Percentiles rank a stretch among this genome's conserved stretches.
Conservation (phyloP, 2,888 invertebrate species). For the Cryptocephalus moraei region DNA sequence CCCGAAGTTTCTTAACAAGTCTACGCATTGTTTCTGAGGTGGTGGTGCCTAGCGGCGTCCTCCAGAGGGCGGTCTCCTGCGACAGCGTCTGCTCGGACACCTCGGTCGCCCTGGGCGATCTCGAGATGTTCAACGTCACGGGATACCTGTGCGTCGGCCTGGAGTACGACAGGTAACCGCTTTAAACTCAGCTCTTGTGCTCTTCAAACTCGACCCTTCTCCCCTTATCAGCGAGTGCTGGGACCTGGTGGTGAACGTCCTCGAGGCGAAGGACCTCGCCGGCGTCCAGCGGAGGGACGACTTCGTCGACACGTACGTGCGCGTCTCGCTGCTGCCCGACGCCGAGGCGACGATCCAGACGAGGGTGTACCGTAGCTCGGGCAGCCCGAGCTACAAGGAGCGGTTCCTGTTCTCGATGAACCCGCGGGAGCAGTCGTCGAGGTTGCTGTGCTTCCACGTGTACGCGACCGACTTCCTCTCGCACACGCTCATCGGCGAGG, state of each 20-base stretch:
- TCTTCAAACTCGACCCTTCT: no score
- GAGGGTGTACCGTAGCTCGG: conserved; percentile 55
- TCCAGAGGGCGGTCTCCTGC: conserved; percentile 63
- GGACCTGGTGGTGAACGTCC: conserved; percentile 57
- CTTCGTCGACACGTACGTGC: conserved; percentile 59
- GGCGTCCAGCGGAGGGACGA: conserved; percentile 48
- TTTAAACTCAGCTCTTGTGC: no score
- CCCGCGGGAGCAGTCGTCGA: conserved; percentile 45
- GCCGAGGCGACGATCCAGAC: conserved; percentile 58
- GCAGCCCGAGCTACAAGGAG: conserved; percentile 64
- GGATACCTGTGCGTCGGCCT: conserved; percentile 68
- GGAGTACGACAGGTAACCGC: conserved; percentile 60
- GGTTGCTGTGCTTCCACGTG: conserved; percentile 57
- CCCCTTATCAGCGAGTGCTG: conserved; percentile 37
- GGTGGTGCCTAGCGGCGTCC: conserved; percentile 21
- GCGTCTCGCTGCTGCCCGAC: conserved; percentile 64
- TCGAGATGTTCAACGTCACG: conserved; percentile 59
- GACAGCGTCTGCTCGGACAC: conserved; percentile 75
- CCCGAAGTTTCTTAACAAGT: no score
- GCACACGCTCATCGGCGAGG: conserved; percentile 56
- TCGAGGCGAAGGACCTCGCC: conserved; percentile 65
- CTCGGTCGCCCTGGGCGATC: conserved; percentile 58
- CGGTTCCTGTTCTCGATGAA: conserved; percentile 59
- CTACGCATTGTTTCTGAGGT: background rate
- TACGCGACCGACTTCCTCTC: conserved; percentile 53